Conservation (phyloP, 2,113 vertebrate species). For the Morone chrysops region DNA sequence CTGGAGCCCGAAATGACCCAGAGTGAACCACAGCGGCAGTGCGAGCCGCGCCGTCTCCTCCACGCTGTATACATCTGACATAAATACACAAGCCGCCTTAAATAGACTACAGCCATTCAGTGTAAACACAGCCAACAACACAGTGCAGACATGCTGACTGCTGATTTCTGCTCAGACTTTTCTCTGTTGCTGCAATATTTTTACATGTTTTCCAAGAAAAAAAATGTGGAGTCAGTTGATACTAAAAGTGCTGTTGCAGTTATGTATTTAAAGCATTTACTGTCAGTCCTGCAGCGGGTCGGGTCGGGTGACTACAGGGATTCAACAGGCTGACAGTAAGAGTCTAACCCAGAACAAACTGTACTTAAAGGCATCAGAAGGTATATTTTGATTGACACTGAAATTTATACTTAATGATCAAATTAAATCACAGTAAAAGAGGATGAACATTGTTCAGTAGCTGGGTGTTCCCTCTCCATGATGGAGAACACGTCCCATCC, state of each 20-base stretch:
- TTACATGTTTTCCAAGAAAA: conserved; percentile 18
- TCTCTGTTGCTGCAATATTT: conserved; percentile 35
- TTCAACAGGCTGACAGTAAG: no score
- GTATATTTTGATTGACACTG: not conserved
- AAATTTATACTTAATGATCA: not conserved
- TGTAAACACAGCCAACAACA: conserved; percentile 66
- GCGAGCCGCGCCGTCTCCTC: conserved; percentile 62
- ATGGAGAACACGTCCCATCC: no score
- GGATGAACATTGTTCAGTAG: no score
- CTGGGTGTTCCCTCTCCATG: no score
- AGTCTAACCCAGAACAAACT: no score
- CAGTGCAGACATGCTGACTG: conserved; percentile 25
- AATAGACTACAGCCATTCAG: conserved; percentile 61
- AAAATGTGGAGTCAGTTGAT: conserved; percentile 45
- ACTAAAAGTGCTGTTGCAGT: conserved; percentile 17
- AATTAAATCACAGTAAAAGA: not conserved
- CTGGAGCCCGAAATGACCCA: conserved; percentile 37
- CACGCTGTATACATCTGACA: conserved; percentile 62
- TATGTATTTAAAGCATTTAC: not conserved
- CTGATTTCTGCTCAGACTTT: not conserved
- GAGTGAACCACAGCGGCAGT: conserved; percentile 51
- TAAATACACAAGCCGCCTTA: conserved; percentile 62
- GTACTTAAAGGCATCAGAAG: not conserved
- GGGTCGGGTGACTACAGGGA: not conserved
- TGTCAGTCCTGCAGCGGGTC: not conserved